phyloP scores from a whole-genome alignment of 2,113 vertebrate species.

The Strix uralensis region DNA sequence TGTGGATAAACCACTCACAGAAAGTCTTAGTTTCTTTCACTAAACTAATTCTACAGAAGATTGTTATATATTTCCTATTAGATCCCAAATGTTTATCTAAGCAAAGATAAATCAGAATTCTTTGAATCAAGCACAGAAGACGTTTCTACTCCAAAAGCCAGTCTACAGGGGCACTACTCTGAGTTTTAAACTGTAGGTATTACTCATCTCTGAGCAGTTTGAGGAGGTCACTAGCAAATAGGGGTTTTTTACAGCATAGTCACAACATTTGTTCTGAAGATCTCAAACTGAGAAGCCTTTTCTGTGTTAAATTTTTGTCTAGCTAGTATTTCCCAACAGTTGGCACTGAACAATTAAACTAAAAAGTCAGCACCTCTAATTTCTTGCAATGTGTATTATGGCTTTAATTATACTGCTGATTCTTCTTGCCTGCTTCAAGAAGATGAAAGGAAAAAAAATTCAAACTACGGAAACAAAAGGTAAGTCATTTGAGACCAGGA shows the following conservation, averaged over 20 bases:
- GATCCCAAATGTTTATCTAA: not conserved
- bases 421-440: not conserved
- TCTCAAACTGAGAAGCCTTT: not conserved
- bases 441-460: not conserved
- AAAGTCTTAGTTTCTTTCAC: not conserved
- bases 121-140: not conserved
- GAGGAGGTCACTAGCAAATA: not conserved
- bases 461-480: not conserved
- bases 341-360: not conserved
- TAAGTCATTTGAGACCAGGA: not conserved
- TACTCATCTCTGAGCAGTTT: not conserved
- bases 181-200: not conserved
- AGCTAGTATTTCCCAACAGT: not conserved
- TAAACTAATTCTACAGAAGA: not conserved
- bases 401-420: not conserved
- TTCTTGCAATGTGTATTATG: not conserved
- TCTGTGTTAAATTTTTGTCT: not conserved
- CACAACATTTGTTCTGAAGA: not conserved
- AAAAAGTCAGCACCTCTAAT: not conserved
- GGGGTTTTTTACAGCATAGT: fast-evolving
- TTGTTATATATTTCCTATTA: not conserved
- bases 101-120: not conserved
- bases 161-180: not conserved
- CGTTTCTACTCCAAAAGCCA: not conserved
- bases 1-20: not conserved